phyloP scores from a whole-genome alignment of 2,113 vertebrate genomes.

The Tetrao urogallus region DNA sequence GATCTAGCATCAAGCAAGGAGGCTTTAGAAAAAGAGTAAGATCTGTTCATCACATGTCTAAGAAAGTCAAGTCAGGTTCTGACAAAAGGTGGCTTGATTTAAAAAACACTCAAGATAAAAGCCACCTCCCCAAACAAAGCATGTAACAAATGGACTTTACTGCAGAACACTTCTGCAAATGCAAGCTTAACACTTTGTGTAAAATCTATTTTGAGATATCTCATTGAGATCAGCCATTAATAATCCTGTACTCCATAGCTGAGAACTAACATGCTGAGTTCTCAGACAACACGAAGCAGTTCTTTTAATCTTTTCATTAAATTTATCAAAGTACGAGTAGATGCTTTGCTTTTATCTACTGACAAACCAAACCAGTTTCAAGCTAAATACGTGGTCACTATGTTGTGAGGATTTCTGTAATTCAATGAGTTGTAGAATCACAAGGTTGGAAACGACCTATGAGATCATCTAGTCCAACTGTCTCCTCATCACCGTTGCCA shows the following conservation, averaged over 20 bases:
- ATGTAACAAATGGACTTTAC: not conserved
- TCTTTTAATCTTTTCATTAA: not conserved
- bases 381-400: not conserved
- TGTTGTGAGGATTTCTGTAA: constrained; percentile 15
- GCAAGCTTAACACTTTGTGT: not conserved
- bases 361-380: constrained; percentile 30
- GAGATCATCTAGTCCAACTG: too few species aligned
- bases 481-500: too few species aligned
- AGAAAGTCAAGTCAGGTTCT: not conserved
- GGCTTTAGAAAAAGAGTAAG: not conserved
- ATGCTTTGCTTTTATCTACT: constrained; percentile 9
- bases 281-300: not conserved
- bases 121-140: not conserved
- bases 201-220: not conserved
- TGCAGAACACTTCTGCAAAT: not conserved
- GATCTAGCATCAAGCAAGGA: not conserved
- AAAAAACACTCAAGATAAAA: not conserved
- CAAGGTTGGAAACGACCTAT: too few species aligned
- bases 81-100: not conserved
- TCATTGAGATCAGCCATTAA: not conserved
- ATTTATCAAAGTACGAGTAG: not conserved
- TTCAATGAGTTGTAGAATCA: constrained; percentile 6
- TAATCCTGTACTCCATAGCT: not conserved
- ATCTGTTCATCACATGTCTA: not conserved
- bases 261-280: not conserved